Percentiles rank a stretch among this genome's conserved stretches.
These are phyloP conservation scores for Zapornia atra DNA, from an alignment of 2,113 vertebrate genomes.

Conservation along the genomic window DNA sequence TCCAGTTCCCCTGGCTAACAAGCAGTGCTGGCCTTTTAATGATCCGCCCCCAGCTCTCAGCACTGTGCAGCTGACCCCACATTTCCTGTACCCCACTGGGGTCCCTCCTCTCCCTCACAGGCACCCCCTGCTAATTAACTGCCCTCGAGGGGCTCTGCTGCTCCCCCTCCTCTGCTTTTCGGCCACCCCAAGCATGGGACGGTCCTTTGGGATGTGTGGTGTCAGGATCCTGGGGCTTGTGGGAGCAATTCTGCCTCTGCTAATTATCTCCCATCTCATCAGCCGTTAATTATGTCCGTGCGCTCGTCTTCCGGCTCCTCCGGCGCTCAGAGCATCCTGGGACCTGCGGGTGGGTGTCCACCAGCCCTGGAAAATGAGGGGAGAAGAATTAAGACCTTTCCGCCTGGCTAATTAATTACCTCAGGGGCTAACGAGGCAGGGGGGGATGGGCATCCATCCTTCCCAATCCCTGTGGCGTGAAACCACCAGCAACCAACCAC, in stretches of 20 bases:
- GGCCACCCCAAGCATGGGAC: no score
- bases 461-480: no score
- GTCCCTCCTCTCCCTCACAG: not conserved
- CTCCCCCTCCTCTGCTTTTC: no score
- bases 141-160: no score
- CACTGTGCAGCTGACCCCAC: not conserved
- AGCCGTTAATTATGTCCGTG: not conserved
- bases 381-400: accelerated
- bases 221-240: no score
- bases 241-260: not conserved
- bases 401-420: accelerated
- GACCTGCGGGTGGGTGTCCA: no score
- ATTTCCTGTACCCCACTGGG: not conserved
- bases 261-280: not conserved
- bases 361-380: not conserved
- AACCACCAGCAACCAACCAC: no score
- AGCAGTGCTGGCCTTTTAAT: accelerated
- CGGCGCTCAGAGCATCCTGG: no score
- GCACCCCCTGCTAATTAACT: not conserved
- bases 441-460: no score
- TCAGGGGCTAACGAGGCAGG: accelerated
- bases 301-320: not conserved
- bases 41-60: not conserved
- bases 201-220: no score
- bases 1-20: no score